Evolutionary conservation across 2,113 vertebrate genomes (phyloP).

Genomic region (Crotalus helleri): DNA sequence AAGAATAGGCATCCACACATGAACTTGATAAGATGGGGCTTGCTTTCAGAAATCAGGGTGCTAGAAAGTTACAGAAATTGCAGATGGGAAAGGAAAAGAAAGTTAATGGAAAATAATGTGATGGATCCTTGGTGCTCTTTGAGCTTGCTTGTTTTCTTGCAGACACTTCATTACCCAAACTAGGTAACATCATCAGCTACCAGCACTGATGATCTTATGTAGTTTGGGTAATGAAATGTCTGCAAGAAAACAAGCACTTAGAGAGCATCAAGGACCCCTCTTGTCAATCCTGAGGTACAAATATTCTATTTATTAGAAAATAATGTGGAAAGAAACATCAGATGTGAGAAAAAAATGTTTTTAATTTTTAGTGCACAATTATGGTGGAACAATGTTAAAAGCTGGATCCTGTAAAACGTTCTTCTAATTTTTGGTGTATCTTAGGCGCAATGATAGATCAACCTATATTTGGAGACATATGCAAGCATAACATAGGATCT

Average conservation of each 20-base stretch:
- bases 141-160: too few species aligned
- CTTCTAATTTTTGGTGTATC: background rate
- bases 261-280: too few species aligned
- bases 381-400: background rate
- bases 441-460: background rate
- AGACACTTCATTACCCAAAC: too few species aligned
- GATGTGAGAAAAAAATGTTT: background rate
- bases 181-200: too few species aligned
- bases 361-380: background rate
- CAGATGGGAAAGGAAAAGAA: background rate
- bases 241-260: too few species aligned
- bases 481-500: background rate
- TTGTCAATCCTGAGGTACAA: too few species aligned
- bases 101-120: rapidly evolving
- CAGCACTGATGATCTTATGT: too few species aligned
- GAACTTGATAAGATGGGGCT: background rate
- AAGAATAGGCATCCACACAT: background rate
- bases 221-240: too few species aligned
- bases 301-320: background rate
- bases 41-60: background rate
- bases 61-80: background rate
- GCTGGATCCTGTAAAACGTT: background rate
- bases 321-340: background rate
- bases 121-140: too few species aligned
- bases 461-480: background rate